A percentile compares a stretch with the other conserved stretches of the same genome.
phyloP scores from a whole-genome alignment of 2,113 vertebrate genomes.

The Thinocorus orbignyianus region DNA sequence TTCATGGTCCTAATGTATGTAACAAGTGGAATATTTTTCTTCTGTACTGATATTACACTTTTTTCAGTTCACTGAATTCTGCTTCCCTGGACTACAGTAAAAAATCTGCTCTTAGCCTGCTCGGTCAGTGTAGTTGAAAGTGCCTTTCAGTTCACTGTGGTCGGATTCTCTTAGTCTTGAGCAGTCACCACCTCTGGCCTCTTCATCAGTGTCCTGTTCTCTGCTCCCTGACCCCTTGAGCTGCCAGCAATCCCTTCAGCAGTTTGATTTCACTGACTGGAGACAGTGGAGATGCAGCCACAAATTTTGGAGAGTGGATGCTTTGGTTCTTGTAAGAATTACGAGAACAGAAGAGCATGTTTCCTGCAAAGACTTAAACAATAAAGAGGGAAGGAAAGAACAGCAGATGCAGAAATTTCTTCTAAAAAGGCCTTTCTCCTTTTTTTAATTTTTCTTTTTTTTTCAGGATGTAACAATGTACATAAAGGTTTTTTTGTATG shows the following conservation, averaged over 20 bases:
- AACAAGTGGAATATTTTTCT: not conserved
- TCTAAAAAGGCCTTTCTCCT: not conserved
- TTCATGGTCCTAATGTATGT: not conserved
- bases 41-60: not conserved
- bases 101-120: not conserved
- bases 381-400: not conserved
- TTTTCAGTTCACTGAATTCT: not conserved
- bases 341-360: not conserved
- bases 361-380: not conserved
- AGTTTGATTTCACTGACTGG: not conserved
- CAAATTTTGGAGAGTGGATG: not conserved
- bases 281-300: not conserved
- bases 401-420: not conserved
- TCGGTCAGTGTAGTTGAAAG: not conserved
- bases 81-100: not conserved
- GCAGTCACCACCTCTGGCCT: not conserved
- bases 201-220: accelerated
- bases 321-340: not conserved
- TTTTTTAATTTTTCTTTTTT: not conserved
- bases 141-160: not conserved
- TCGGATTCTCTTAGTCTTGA: not conserved
- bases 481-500: not conserved
- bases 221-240: not conserved
- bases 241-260: not conserved
- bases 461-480: not conserved